Base-by-base conservation (phyloP, 1,140 invertebrate species). In the Coenobita brevimanus region DNA sequence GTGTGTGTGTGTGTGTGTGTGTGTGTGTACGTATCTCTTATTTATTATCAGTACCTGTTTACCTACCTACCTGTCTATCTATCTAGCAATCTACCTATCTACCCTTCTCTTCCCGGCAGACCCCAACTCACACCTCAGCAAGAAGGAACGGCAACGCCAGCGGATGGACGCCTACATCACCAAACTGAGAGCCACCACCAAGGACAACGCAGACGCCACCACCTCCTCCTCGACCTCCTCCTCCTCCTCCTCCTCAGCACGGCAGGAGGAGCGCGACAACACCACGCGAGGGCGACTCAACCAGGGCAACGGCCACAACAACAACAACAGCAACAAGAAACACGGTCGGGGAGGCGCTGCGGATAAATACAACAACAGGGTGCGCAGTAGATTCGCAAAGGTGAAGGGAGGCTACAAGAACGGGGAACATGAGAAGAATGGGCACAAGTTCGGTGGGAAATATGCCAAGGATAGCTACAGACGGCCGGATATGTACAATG, bases 171-270 rank as follows among this genome's bases (percentile, higher is more conserved):
- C 94, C 43, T 93, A 95, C 82, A 93, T 95, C 92, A 95, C 93
- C 91, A 96, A 96, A 92, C 94, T 95, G 91, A 95, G 95, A 92
- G 94, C 94, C 17, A 94, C 94, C 46, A 92, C 93, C 83, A 92
- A 84, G 33, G 36, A 24, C n/a, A 2, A 30, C 0, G 54, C 38
- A 21, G 43, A 67, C 27, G 24, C 67, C 21, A 50, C 75, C 15
- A 21, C 75, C 27, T 79, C 75, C 24, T 8, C 62, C 36, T 80
- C 54, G 10, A 17, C 75, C 15, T 75, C 69, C n/a, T 78, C 75
- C 38, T 57, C 75, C 46, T 50, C 75, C 8, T 50, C 75, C n/a
- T 79, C 75, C 1, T 43, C 81, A 21, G 27, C 78, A 4, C 36
- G 82, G 27, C 67, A 50, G 60, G 76, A 78, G 6, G 57, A 69